Base-by-base conservation (phyloP, 2,113 vertebrate genomes). In the Pseudopipra pipra region DNA sequence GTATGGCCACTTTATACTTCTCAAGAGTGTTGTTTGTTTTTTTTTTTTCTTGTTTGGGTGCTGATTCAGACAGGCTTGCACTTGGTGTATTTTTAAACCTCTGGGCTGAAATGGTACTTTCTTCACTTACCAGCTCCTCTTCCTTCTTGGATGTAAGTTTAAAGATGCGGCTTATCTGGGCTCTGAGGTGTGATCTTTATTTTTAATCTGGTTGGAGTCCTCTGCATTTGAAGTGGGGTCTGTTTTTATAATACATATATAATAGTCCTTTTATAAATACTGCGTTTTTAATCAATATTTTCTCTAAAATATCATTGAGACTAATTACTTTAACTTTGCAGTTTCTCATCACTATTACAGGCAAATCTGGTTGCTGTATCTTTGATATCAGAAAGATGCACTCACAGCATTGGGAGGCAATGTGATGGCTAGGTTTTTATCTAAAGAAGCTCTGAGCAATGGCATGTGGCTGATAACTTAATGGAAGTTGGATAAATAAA, bases 401-500 rank as follows among this genome's bases (percentile, higher is more conserved):
- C 70, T 96, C 21, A 12, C 58, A 80, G 58, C 39, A 27, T 2
- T 91, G 78, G 71, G 91, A 97, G 88, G 62, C 85, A 94, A 91
- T 58, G 82, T 90, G 68, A 94, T 88, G 78, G 44, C 61, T 85
- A 54, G 74, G 58, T 44, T 96, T 89, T 97, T 97, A 95, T 97
- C 95, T 96, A 13, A 90, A 96, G 90, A 78, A 95, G 72, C 58
- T 94, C 89, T 88, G 86, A 97, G 93, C 94, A 93, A 81, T 94
- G 90, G 88, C 93, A 92, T 95, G 86, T 96, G 93, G 81, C 88
- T 89, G 95, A 95, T 97, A 96, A 95, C 87, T 94, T 97, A 95
- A 96, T 95, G 91, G 92, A 94, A 96, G 80, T 59, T 95, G 88
- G 86, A 94, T 96, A 97, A 97, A 94, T 97, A 94, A 95, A 97